A percentile compares a stretch with the other conserved stretches of the same genome.
These are phyloP conservation scores for Sorex fumeus DNA, from an alignment of 2,113 vertebrate species.

Conservation along the genomic window DNA sequence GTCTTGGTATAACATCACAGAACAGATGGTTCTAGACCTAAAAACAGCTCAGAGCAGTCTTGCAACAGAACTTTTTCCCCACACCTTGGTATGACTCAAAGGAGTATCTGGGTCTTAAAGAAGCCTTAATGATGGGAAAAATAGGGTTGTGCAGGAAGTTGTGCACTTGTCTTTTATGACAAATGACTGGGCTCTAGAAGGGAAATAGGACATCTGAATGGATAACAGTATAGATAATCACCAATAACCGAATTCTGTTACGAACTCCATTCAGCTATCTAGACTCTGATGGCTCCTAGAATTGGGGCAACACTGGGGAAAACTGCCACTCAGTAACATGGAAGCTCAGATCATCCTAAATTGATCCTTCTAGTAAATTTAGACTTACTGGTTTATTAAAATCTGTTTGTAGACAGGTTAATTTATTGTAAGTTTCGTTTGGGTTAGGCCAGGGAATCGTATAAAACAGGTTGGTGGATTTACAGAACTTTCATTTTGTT, in stretches of 20 bases:
- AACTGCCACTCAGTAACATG: background rate
- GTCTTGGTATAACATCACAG: background rate
- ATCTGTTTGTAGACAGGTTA: background rate
- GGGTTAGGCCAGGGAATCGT: background rate
- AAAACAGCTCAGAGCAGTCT: background rate
- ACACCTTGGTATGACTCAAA: background rate
- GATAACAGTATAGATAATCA: background rate
- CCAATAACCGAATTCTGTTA: background rate
- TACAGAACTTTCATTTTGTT: constrained; percentile 72
- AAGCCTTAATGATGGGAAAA: background rate
- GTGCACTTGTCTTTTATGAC: background rate
- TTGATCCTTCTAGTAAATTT: background rate
- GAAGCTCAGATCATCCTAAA: background rate
- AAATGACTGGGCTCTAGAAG: background rate
- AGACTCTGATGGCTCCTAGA: background rate
- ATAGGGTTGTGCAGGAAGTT: background rate
- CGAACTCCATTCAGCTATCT: background rate
- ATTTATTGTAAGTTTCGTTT: background rate
- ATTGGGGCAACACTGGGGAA: background rate
- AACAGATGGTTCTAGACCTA: background rate
- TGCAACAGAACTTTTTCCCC: background rate
- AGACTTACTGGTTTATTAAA: background rate
- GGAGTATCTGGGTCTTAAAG: background rate
- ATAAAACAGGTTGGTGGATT: constrained; percentile 54
- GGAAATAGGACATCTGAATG: background rate